These are phyloP conservation scores for Drosophila infuscata DNA, from an alignment of 2,888 invertebrate species.

Conservation along the genomic window DNA sequence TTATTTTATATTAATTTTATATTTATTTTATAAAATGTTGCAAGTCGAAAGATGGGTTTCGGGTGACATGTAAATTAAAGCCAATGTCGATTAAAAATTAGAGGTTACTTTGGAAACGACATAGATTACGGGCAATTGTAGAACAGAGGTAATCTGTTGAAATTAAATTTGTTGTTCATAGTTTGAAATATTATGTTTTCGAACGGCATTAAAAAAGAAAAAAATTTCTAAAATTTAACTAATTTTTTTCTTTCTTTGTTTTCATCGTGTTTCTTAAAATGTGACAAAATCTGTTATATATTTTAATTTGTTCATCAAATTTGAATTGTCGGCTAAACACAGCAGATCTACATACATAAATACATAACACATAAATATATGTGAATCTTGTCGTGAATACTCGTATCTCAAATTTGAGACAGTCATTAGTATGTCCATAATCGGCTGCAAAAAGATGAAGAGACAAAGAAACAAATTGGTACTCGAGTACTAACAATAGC, in stretches of 20 bases:
- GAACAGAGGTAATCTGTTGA: not conserved
- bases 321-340: too few species aligned
- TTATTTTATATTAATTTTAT: not conserved
- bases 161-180: not conserved
- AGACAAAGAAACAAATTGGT: not conserved
- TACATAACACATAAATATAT: not conserved
- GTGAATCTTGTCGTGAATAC: not conserved
- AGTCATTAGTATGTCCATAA: not conserved
- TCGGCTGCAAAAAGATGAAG: not conserved
- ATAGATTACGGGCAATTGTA: not conserved
- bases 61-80: not conserved
- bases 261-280: not conserved
- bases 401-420: not conserved
- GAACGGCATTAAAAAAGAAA: not conserved
- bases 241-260: not conserved
- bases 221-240: not conserved
- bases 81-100: not conserved
- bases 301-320: too few species aligned
- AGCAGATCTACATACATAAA: too few species aligned
- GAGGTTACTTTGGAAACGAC: not conserved
- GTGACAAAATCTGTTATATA: not conserved
- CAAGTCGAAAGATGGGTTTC: not conserved
- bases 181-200: not conserved
- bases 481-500: not conserved
- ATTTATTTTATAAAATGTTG: not conserved